Percentiles rank a stretch among this genome's conserved stretches.
phyloP scores from a whole-genome alignment of 1,140 invertebrate species.

The Druon quercuslanigerum region DNA sequence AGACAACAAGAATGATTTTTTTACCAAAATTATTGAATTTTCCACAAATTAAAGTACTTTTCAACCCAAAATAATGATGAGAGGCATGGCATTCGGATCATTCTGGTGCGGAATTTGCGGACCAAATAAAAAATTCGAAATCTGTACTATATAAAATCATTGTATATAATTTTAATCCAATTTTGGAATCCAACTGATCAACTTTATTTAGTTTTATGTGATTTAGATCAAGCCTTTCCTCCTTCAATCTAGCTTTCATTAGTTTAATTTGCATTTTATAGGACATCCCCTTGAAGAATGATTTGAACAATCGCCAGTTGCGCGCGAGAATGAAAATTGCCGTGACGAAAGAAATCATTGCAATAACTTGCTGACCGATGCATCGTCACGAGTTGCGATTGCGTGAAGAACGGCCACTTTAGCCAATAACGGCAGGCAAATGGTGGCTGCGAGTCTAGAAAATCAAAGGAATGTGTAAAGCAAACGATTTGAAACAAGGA shows the following conservation, averaged over 20 bases:
- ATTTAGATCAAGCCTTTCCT: neutral
- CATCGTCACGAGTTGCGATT: conserved; percentile 18
- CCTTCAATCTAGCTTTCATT: neutral
- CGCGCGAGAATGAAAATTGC: conserved; percentile 21
- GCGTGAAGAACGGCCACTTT: conserved; percentile 15
- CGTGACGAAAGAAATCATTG: conserved; percentile 23
- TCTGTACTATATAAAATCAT: no score
- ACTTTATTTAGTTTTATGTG: neutral
- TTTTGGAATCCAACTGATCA: no score
- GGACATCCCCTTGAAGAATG: conserved; percentile 18
- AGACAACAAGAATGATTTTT: no score
- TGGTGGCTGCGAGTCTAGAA: neutral
- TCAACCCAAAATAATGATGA: no score
- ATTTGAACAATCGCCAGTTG: conserved; percentile 20
- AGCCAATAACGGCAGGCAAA: conserved; percentile 14
- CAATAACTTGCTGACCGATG: conserved; percentile 20
- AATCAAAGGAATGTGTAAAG: neutral
- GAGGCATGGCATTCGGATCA: neutral
- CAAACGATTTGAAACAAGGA: neutral
- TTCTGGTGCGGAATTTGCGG: no score
- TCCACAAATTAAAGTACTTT: no score
- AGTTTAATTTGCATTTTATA: conserved; percentile 12
- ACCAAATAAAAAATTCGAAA: no score
- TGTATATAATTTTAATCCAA: no score
- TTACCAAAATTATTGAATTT: no score